These are phyloP conservation scores for Cephalopholis sonnerati DNA, from an alignment of 2,113 vertebrate genomes.

Conservation along the genomic window DNA sequence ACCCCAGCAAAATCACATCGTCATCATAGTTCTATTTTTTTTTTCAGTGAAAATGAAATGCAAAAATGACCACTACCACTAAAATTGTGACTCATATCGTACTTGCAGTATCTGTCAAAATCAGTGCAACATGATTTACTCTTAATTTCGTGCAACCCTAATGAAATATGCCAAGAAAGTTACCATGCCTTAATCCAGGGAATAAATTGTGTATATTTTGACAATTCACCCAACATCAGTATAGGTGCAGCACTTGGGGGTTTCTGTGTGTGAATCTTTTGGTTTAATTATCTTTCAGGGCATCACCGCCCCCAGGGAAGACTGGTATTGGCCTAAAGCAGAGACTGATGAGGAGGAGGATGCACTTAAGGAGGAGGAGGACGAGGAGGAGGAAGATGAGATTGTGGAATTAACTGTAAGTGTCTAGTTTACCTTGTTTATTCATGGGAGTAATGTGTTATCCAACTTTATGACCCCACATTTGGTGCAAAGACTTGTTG, in stretches of 20 bases:
- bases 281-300: slow-evolving; percentile 78
- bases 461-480: neutral
- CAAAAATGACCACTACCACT: too few species aligned
- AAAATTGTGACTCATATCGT: too few species aligned
- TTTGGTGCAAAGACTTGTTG: neutral
- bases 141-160: too few species aligned
- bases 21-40: too few species aligned
- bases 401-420: slow-evolving; percentile 87
- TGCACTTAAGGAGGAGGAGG: slow-evolving; percentile 45
- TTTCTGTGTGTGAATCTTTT: slow-evolving; percentile 48
- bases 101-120: too few species aligned
- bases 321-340: slow-evolving; percentile 92
- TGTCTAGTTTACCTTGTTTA: slow-evolving; percentile 24
- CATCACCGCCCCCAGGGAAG: slow-evolving; percentile 88
- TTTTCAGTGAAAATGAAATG: too few species aligned
- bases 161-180: neutral
- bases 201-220: neutral
- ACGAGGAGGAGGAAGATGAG: slow-evolving; percentile 79
- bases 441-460: neutral
- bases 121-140: too few species aligned
- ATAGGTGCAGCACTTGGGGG: neutral
- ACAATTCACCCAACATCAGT: neutral
- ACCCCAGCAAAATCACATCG: too few species aligned
- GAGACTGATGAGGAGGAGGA: slow-evolving; percentile 85
- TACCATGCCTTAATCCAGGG: neutral